Conservation (phyloP, 2,797 vertebrate genomes). For the Pempheris klunzingeri region DNA sequence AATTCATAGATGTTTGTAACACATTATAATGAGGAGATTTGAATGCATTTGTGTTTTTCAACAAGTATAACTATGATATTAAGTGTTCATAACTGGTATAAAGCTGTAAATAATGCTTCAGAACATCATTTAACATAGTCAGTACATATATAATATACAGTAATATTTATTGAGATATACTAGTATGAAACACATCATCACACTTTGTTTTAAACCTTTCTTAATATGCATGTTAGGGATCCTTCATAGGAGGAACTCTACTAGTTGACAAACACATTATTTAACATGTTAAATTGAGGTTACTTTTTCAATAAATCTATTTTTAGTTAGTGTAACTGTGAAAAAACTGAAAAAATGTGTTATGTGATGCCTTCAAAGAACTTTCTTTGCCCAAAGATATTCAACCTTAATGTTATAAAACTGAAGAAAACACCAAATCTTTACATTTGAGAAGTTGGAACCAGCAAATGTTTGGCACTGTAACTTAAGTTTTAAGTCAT, state of each 20-base stretch:
- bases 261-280: not conserved
- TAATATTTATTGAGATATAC: no score
- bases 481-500: no score
- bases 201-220: not conserved
- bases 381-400: not conserved
- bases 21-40: not conserved
- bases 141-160: no score
- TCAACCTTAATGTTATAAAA: not conserved
- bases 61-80: not conserved
- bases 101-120: not conserved
- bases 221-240: not conserved
- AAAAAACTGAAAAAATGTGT: not conserved
- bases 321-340: not conserved
- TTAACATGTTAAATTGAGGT: not conserved
- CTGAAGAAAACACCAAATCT: not conserved
- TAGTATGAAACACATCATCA: no score
- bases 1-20: not conserved
- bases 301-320: not conserved
- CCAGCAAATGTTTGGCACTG: not conserved
- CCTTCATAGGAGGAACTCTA: not conserved
- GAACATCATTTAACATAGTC: not conserved
- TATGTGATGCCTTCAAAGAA: not conserved
- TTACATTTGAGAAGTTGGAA: not conserved
- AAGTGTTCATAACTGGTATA: not conserved
- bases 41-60: not conserved